phyloP scores from a whole-genome alignment of 1,140 invertebrate species.

The Pseudomyrmex sp. region DNA sequence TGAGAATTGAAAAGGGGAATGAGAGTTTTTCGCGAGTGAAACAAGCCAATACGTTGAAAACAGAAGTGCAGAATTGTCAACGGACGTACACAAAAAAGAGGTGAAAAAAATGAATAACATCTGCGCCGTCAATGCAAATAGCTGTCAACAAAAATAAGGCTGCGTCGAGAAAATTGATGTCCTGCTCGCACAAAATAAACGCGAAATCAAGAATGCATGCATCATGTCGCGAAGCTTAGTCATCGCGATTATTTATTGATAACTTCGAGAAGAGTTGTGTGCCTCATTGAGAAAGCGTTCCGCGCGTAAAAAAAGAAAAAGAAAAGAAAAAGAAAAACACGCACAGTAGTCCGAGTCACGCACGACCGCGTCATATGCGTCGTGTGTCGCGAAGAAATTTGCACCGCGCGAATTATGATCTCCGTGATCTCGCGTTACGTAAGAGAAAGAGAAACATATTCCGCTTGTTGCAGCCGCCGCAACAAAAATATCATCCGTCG shows the following conservation, averaged over 20 bases:
- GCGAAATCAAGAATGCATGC: background rate
- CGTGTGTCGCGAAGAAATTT: conserved; percentile 38
- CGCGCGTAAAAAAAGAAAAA: background rate
- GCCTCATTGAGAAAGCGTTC: background rate
- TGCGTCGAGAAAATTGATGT: background rate
- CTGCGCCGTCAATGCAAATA: too few species aligned
- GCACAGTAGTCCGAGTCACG: background rate
- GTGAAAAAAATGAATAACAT: conserved; percentile 12
- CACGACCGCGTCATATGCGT: background rate
- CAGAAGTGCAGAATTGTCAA: too few species aligned
- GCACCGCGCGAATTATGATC: conserved; percentile 20
- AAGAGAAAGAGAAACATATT: conserved; percentile 20
- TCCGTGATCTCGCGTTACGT: conserved; percentile 10
- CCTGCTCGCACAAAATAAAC: background rate
- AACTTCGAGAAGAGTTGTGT: background rate
- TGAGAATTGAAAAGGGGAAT: too few species aligned
- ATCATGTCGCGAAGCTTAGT: background rate
- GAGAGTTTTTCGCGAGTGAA: too few species aligned
- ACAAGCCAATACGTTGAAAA: too few species aligned
- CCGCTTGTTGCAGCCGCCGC: background rate
- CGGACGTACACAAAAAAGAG: background rate
- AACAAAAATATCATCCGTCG: conserved; percentile 14
- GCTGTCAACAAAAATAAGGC: background rate
- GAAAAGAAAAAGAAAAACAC: background rate
- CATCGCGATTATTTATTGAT: background rate